Percentiles rank a stretch among this genome's conserved stretches.
phyloP scores from a whole-genome alignment of 2,888 invertebrate species.

The Apodemia duryi region DNA sequence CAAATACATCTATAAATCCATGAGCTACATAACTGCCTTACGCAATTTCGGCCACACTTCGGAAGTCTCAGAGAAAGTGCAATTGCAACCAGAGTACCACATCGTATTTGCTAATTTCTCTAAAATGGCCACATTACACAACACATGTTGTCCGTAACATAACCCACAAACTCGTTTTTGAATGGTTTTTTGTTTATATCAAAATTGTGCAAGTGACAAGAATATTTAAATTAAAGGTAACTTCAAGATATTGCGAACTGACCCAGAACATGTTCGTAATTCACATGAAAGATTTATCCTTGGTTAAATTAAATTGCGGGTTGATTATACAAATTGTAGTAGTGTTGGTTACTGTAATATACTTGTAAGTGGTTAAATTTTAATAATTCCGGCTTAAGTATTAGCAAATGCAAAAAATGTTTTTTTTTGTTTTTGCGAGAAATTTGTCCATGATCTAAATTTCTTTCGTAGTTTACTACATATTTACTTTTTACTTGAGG shows the following conservation, averaged over 20 bases:
- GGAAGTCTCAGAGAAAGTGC: slow-evolving; percentile 57
- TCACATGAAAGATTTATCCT: neutral
- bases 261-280: neutral
- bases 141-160: slow-evolving; percentile 19
- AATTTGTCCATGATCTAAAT: too few relatives aligned
- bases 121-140: slow-evolving; percentile 30
- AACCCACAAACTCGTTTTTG: slow-evolving; percentile 20
- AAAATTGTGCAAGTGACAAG: slow-evolving; percentile 13
- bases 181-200: slow-evolving; percentile 14
- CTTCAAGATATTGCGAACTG: neutral
- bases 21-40: slow-evolving; percentile 18
- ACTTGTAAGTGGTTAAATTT: neutral
- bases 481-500: too few relatives aligned
- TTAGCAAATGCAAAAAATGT: too few relatives aligned
- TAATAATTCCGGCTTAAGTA: neutral
- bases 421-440: too few relatives aligned
- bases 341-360: neutral
- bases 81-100: slow-evolving; percentile 45
- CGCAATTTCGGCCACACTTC: slow-evolving; percentile 47
- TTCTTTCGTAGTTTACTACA: too few relatives aligned
- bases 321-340: neutral
- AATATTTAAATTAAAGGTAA: slow-evolving; percentile 5
- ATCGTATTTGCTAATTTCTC: slow-evolving; percentile 47
- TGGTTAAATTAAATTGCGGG: neutral
- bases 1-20: slow-evolving; percentile 10